Evolutionary conservation across 2,797 vertebrate genomes (phyloP).

Genomic region (Megalops cyprinoides): DNA sequence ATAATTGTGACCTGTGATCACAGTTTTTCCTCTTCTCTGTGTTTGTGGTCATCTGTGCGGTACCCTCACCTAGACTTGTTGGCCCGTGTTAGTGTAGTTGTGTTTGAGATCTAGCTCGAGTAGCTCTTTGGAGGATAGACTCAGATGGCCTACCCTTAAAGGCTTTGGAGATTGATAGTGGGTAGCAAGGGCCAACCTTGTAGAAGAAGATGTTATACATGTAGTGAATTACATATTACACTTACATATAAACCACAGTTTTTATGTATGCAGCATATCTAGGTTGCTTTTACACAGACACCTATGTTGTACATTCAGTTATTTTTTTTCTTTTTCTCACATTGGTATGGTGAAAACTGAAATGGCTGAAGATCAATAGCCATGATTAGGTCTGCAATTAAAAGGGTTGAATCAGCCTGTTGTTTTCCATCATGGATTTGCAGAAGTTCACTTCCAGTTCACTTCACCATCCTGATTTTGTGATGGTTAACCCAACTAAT

Average conservation of each 20-base stretch:
- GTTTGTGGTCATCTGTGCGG: constrained; percentile 56
- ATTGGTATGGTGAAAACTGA: not conserved
- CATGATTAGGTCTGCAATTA: not conserved
- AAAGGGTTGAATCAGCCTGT: not conserved
- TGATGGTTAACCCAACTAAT: constrained; percentile 26
- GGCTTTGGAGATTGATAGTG: not conserved
- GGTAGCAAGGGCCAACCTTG: not conserved
- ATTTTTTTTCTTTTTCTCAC: not conserved
- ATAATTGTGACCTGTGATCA: constrained; percentile 83
- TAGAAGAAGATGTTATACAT: not conserved
- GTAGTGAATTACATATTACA: constrained; percentile 17
- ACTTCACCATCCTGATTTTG: constrained; percentile 7
- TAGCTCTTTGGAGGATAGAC: not conserved
- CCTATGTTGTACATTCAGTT: not conserved
- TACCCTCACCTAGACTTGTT: constrained; percentile 65
- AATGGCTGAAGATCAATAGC: not conserved
- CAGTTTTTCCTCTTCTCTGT: constrained; percentile 58
- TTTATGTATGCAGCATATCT: not conserved
- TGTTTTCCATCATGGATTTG: not conserved
- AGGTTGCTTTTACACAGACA: not conserved
- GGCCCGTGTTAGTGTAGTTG: constrained; percentile 49
- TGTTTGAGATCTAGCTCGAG: constrained; percentile 47
- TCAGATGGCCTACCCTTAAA: not conserved
- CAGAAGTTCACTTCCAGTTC: not conserved
- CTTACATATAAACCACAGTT: not conserved